Evolutionary conservation across 1,140 invertebrate genomes (phyloP).

Genomic region (Drosophila prosaltans): DNA sequence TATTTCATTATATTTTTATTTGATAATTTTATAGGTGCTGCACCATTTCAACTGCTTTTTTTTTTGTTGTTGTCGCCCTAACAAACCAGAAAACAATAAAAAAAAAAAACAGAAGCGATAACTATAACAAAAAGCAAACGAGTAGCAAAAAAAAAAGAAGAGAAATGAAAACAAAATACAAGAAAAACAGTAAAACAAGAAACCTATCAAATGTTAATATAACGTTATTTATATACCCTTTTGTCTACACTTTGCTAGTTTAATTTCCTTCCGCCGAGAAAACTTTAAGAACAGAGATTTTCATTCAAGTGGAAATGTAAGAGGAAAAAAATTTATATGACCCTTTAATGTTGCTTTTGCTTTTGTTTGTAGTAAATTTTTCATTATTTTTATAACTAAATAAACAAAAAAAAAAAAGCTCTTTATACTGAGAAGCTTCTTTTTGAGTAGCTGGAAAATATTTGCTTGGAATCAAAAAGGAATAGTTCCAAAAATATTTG

Average conservation of each 20-base stretch:
- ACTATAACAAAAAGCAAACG: conserved; percentile 39
- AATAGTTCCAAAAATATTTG: too few relatives aligned
- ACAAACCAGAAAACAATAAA: conserved; percentile 68
- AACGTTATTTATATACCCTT: conserved; percentile 13
- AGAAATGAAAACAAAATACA: not conserved
- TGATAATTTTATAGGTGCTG: conserved; percentile 74
- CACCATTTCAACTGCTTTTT: conserved; percentile 64
- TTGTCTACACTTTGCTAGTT: not conserved
- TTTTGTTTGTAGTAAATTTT: too few relatives aligned
- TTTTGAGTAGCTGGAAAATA: too few relatives aligned
- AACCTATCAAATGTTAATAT: not conserved
- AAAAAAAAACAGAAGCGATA: conserved; percentile 46
- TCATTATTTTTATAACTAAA: too few relatives aligned
- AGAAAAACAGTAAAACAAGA: not conserved
- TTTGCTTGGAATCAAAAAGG: too few relatives aligned
- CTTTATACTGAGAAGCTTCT: too few relatives aligned
- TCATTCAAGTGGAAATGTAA: not conserved
- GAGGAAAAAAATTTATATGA: too few relatives aligned
- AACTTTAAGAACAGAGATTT: not conserved
- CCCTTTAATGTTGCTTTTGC: too few relatives aligned
- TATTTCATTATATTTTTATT: conserved; percentile 52
- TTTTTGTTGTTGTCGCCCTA: not conserved
- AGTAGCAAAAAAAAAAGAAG: not conserved
- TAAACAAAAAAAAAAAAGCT: too few relatives aligned
- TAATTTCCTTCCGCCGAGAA: not conserved